Base-by-base conservation (phyloP, 2,888 invertebrate species). In the Eumerus sabulonum region DNA sequence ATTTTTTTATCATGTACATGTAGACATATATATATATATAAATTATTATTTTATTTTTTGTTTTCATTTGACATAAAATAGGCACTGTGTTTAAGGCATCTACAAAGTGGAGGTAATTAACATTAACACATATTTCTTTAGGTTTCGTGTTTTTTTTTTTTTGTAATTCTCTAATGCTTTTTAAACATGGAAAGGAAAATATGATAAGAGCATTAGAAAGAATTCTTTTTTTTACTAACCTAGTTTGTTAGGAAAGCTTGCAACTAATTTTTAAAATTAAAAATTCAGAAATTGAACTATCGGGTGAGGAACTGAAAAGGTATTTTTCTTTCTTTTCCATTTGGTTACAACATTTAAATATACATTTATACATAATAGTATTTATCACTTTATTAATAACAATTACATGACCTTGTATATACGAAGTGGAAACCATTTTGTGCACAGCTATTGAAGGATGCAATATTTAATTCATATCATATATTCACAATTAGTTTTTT, bases 31-130 rank as follows among this genome's bases (percentile, higher is more conserved):
- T 48, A 62, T 60, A 60, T n/a, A n/a, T n/a, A n/a, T n/a, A n/a
- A n/a, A n/a, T n/a, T n/a, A n/a, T 67, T 42, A 64, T 60, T 45
- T 83, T 83, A 4, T 27, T 27, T 27, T 67, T 42, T 64, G 54
- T 45, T 83, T 83, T 82, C 11, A 83, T 72, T 83, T 83, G 84
- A 84, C 84, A 84, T 82, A 85, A 86, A 87, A 87, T 91, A 94
- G 94, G 94, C 94, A 94, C 94, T 93, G 93, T 93, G 92, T 93
- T 92, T 93, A 94, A 94, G 94, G 94, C 94, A 93, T 91, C 93
- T 94, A 94, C 93, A 89, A 86, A 93, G 92, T 93, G 93, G 92
- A 89, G 89, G 87, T 87, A 84, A 84, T 72, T 72, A 59, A 56
- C 71, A 81, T 76, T 71, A 72, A 82, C 72, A 74, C 72, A 68